Evolutionary conservation across 2,113 vertebrate genomes (phyloP).

Genomic region (Myodes glareolus): DNA sequence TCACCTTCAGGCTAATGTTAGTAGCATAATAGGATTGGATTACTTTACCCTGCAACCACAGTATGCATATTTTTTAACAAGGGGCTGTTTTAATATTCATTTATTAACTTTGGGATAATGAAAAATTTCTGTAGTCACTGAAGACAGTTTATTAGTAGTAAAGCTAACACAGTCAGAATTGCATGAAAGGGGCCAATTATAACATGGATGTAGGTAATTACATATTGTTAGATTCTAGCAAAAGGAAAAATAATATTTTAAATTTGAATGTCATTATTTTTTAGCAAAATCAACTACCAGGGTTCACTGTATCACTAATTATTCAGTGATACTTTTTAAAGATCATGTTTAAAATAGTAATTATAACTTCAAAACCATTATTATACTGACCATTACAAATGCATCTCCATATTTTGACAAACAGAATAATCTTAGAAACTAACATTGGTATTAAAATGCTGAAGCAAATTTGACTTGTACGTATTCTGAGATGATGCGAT

Average conservation of each 20-base stretch:
- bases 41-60: constrained; percentile 4
- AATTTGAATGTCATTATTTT: constrained; percentile 47
- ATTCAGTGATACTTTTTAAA: neutral
- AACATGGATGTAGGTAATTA: constrained; percentile 73
- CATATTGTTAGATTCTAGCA: constrained; percentile 61
- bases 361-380: neutral
- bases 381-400: neutral
- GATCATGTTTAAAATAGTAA: neutral
- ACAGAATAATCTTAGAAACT: neutral
- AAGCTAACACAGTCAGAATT: constrained; percentile 77
- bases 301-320: neutral
- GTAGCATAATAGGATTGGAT: neutral
- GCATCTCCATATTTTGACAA: neutral
- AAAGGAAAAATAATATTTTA: constrained; percentile 42
- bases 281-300: constrained; percentile 20
- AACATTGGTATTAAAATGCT: constrained; percentile 16
- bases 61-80: constrained; percentile 63
- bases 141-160: constrained; percentile 80
- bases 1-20: constrained; percentile 1
- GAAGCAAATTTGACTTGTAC: neutral
- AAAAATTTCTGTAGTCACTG: constrained; percentile 71
- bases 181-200: constrained; percentile 69
- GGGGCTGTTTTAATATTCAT: constrained; percentile 78
- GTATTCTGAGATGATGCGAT: neutral
- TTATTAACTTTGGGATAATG: constrained; percentile 78